Evolutionary conservation across 1,140 invertebrate species (phyloP).

Genomic region (Delia radicum): DNA sequence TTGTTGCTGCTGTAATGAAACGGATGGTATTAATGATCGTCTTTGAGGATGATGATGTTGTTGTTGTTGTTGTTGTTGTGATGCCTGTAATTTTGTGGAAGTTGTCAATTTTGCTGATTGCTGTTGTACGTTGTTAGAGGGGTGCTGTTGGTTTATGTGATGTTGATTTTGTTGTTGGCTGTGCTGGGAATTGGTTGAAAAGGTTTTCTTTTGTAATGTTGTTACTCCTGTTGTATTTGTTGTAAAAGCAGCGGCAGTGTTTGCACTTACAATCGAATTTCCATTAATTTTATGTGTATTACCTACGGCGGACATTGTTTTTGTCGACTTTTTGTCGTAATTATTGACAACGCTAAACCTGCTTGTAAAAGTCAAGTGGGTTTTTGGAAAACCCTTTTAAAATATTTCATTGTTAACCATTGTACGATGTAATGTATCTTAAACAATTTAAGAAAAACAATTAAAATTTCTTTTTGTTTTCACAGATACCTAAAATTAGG

Average conservation of each 20-base stretch:
- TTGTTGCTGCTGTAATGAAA: constrained; percentile 36
- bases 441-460: too few relatives aligned
- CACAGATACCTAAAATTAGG: too few relatives aligned
- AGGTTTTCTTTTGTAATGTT: constrained; percentile 17
- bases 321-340: constrained; percentile 5
- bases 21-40: constrained; percentile 32
- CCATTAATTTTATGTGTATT: constrained; percentile 14
- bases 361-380: not conserved
- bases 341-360: not conserved
- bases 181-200: constrained; percentile 6
- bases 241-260: not conserved
- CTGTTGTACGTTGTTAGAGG: constrained; percentile 21
- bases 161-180: not conserved
- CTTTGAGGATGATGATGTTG: too few relatives aligned
- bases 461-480: too few relatives aligned
- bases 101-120: constrained; percentile 23
- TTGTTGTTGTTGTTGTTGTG: constrained; percentile 34
- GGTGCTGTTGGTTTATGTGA: constrained; percentile 16
- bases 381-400: not conserved
- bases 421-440: too few relatives aligned
- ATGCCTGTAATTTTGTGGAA: constrained; percentile 32
- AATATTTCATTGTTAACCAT: not conserved
- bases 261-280: constrained; percentile 9
- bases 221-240: constrained; percentile 22
- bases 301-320: constrained; percentile 29